Evolutionary conservation across 1,140 invertebrate genomes (phyloP).

Genomic region (Drosophila bocki): DNA sequence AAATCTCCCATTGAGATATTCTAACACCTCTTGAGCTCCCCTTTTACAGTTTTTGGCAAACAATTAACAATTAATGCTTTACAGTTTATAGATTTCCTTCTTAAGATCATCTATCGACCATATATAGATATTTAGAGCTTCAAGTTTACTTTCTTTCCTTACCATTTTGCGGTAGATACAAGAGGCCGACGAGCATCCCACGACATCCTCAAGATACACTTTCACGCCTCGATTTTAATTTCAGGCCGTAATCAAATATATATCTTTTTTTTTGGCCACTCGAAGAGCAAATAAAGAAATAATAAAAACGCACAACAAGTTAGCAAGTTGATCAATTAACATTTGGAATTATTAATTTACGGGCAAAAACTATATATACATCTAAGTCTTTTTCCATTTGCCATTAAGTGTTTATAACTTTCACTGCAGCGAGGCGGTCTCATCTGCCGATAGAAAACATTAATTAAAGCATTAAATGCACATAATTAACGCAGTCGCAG

Average conservation of each 20-base stretch:
- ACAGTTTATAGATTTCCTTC: not conserved
- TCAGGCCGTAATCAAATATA: conserved; percentile 32
- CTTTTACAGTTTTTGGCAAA: conserved; percentile 5
- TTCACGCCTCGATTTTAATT: conserved; percentile 35
- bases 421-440: conserved; percentile 50
- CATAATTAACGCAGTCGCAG: conserved; percentile 67
- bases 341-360: conserved; percentile 41
- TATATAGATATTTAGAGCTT: conserved; percentile 8
- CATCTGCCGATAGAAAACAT: conserved; percentile 65
- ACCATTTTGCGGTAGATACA: conserved; percentile 12
- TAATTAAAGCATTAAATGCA: conserved; percentile 77
- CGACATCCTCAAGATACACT: conserved; percentile 28
- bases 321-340: conserved; percentile 58
- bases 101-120: not conserved
- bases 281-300: conserved; percentile 2
- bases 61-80: conserved; percentile 9
- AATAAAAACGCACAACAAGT: conserved; percentile 53
- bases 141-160: conserved; percentile 35
- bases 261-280: conserved; percentile 18
- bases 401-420: conserved; percentile 68
- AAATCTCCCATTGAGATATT: not conserved
- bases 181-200: conserved; percentile 14
- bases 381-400: conserved; percentile 28
- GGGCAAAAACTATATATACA: conserved; percentile 18
- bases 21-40: not conserved